phyloP scores from a whole-genome alignment of 1,140 invertebrate species.

The Portunus trituberculatus region DNA sequence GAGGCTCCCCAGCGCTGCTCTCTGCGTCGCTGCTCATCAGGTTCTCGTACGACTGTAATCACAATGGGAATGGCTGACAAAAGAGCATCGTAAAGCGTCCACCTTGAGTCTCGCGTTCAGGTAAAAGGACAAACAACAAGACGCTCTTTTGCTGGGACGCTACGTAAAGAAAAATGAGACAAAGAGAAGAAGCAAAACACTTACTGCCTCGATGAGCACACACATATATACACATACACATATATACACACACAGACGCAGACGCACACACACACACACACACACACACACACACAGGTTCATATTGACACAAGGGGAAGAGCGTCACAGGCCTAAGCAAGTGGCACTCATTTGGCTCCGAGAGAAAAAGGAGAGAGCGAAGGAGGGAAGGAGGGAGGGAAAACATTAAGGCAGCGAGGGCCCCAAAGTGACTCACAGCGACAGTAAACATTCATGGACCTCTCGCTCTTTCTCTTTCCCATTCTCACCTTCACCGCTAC shows the following conservation, averaged over 20 bases:
- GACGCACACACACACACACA: background rate
- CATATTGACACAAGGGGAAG: background rate
- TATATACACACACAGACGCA: too few species aligned
- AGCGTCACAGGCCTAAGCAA: too few species aligned
- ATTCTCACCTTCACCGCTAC: too few species aligned
- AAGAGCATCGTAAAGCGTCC: background rate
- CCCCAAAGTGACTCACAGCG: background rate
- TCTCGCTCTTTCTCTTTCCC: background rate
- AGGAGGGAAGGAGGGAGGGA: background rate
- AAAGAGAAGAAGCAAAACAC: too few species aligned
- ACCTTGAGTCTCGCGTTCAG: too few species aligned
- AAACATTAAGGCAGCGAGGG: background rate
- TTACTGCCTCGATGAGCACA: too few species aligned
- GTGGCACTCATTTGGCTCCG: too few species aligned
- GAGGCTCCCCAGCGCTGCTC: slow-evolving; percentile 52
- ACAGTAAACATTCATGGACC: background rate
- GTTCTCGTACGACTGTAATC: slow-evolving; percentile 80
- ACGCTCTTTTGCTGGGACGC: too few species aligned
- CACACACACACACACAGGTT: background rate
- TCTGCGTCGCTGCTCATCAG: slow-evolving; percentile 76
- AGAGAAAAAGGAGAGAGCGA: too few species aligned
- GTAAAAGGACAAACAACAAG: too few species aligned
- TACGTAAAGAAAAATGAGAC: too few species aligned
- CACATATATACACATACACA: too few species aligned
- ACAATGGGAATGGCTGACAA: background rate